phyloP scores from a whole-genome alignment of 2,797 vertebrate genomes.

The Esox masquinongy region DNA sequence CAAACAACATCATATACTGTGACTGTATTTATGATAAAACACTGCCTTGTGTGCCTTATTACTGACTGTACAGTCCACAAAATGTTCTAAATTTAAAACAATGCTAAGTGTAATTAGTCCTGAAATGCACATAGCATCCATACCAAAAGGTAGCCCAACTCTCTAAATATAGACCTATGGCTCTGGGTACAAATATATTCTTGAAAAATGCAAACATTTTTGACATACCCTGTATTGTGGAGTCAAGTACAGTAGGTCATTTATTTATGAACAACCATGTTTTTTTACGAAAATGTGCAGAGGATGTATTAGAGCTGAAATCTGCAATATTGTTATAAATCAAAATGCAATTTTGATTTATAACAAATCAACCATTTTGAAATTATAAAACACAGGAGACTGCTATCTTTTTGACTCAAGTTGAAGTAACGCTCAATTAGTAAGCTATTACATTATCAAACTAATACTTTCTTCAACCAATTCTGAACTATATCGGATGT shows the following conservation, averaged over 20 bases:
- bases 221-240: background rate
- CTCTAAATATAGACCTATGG: too few relatives aligned
- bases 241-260: background rate
- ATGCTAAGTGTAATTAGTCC: too few relatives aligned
- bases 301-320: background rate
- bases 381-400: background rate
- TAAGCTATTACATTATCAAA: background rate
- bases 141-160: too few relatives aligned
- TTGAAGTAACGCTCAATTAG: background rate
- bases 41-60: too few relatives aligned
- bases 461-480: background rate
- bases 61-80: too few relatives aligned
- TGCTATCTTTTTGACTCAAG: background rate
- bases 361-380: background rate
- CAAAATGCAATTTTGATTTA: background rate
- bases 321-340: too few relatives aligned
- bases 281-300: background rate
- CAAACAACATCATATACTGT: too few relatives aligned
- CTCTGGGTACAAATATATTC: background rate
- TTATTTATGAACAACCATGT: background rate
- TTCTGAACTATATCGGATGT: background rate
- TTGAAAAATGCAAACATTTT: background rate
- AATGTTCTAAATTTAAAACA: too few relatives aligned
- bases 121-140: too few relatives aligned
- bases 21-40: too few relatives aligned